phyloP scores from a whole-genome alignment of 2,888 invertebrate species.

The Cheiracanthium punctorium region DNA sequence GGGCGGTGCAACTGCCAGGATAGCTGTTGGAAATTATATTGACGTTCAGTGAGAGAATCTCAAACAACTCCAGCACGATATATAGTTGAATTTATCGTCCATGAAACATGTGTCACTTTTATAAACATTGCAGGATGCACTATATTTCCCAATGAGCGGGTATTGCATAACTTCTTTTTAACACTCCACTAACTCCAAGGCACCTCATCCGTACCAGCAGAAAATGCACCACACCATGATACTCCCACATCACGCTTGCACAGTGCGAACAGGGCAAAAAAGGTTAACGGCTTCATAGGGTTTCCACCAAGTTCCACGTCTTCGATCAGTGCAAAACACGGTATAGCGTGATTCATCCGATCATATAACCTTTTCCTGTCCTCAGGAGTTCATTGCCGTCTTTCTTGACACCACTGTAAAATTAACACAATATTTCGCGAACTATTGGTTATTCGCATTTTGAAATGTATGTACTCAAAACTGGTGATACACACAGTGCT shows the following conservation, averaged over 20 bases:
- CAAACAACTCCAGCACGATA: background rate
- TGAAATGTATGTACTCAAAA: too few relatives aligned
- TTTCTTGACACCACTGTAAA: background rate
- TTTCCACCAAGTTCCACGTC: background rate
- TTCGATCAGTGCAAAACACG: background rate
- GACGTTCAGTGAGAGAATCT: background rate
- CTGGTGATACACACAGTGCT: too few relatives aligned
- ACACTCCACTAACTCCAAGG: background rate
- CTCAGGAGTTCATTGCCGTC: background rate
- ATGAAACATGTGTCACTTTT: background rate
- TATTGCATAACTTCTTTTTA: background rate
- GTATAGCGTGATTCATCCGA: background rate
- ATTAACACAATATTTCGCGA: too few relatives aligned
- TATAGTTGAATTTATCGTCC: background rate
- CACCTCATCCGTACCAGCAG: background rate
- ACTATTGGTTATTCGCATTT: too few relatives aligned
- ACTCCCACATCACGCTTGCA: background rate
- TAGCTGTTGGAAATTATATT: background rate
- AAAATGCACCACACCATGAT: conserved; percentile 3
- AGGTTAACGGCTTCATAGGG: background rate
- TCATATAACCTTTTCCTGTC: background rate
- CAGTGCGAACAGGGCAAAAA: background rate
- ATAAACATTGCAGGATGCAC: background rate
- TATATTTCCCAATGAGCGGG: background rate
- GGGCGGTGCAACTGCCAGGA: too few relatives aligned